Percentiles rank a stretch among this genome's conserved stretches.
Conservation (phyloP, 2,797 vertebrate species). For the Sebastes hopkinsi region DNA sequence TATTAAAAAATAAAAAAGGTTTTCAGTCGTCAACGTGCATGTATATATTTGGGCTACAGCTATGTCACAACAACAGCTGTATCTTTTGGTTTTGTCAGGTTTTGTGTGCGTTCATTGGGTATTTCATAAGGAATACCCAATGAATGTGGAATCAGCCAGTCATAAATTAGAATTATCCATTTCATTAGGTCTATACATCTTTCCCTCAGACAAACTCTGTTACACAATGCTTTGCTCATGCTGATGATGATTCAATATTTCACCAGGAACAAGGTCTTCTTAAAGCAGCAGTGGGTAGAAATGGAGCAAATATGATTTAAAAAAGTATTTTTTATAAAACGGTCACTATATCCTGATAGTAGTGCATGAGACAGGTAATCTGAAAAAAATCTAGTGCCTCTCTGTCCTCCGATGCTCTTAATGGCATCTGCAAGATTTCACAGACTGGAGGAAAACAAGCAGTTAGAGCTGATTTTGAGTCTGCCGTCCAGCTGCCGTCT, state of each 20-base stretch:
- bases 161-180: background rate
- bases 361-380: too few species aligned
- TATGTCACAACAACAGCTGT: background rate
- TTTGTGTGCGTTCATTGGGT: background rate
- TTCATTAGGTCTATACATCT: background rate
- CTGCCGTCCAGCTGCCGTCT: too few species aligned
- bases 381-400: accelerated
- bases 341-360: too few species aligned
- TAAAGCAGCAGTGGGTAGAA: too few species aligned
- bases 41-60: background rate
- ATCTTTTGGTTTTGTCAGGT: background rate
- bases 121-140: background rate
- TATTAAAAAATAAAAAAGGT: background rate
- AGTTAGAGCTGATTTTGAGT: accelerated
- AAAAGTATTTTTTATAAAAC: too few species aligned
- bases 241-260: background rate
- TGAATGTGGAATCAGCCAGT: background rate
- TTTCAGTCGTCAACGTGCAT: background rate
- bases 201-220: background rate
- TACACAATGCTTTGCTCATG: constrained; percentile 3
- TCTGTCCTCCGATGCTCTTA: too few species aligned
- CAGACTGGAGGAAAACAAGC: accelerated
- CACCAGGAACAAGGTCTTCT: background rate
- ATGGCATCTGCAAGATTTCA: too few species aligned
- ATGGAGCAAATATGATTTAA: too few species aligned